Evolutionary conservation across 23 tunicate species (phyloP), one percentile per base, ranked within the genome.

Genomic region (Halocynthia roretzi): DNA sequence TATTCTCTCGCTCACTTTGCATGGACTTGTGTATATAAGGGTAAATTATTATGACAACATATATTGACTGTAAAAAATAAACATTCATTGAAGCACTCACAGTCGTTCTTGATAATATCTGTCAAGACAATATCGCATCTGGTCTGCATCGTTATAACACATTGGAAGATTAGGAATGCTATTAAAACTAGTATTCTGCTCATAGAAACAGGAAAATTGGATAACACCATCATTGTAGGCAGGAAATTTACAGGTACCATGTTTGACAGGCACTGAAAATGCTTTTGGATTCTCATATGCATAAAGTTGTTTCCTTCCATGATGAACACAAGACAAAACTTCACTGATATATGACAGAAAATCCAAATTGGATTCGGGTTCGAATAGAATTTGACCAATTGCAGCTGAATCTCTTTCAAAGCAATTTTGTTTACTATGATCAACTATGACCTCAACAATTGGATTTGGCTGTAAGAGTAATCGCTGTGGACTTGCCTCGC

Each of bases 241-340:
- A 0, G 56, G 78, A 74, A 74, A 74, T 54, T 53, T 10, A 50
- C 76, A 71, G 2, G 76, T 31, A 31, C 44, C 44, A 31, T 31
- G 2, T 40, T 71, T 19, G 12, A 14, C 76, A 22, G 54, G n/a
- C 10, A 10, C n/a, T 14, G 18, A 10, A 48, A 50, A 49, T 12
- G 40, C 44, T 31, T 31, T 31, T 31, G 44, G 44, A 31, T 31
- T 31, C 4, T 31, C 44, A 31, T 31, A 31, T 31, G 44, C 44
- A 31, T 31, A 31, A 31, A 31, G 44, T 31, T 31, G 44, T 31
- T 31, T 31, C 44, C 44, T 31, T 52, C 78, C 78, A 6, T 53
- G 52, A 5, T 74, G 65, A 10, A 56, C 78, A 54, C 78, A 74
- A 8, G 78, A 53, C 1, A 74, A 64, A 14, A 74, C 56, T 10